Conservation (phyloP, 2,113 vertebrate species). For the Passer domesticus region DNA sequence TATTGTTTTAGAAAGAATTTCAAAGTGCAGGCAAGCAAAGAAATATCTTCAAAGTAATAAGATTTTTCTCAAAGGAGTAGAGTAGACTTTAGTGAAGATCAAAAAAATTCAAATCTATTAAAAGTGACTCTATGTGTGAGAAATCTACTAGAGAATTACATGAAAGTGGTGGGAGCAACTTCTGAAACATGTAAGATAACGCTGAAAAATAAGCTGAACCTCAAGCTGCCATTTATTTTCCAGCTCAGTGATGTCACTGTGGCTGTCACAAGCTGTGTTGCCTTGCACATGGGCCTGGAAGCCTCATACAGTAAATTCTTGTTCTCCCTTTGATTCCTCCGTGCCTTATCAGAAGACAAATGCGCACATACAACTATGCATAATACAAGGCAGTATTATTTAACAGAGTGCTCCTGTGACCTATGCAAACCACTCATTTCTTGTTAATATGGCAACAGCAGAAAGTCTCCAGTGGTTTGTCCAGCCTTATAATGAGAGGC, state of each 20-base stretch:
- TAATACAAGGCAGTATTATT: slow-evolving; percentile 15
- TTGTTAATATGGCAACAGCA: slow-evolving; percentile 47
- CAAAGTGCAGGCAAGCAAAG: background rate
- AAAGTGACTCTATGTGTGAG: slow-evolving; percentile 34
- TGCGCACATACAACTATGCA: background rate
- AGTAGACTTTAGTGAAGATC: slow-evolving; percentile 44
- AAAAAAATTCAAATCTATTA: slow-evolving; percentile 61
- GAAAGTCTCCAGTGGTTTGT: slow-evolving; percentile 49
- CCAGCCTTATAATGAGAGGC: slow-evolving; percentile 54
- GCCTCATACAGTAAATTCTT: background rate
- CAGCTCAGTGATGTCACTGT: background rate
- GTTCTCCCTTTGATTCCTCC: background rate
- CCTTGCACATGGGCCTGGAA: background rate
- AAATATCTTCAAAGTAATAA: slow-evolving; percentile 50
- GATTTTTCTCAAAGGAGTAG: slow-evolving; percentile 29
- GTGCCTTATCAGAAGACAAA: slow-evolving; percentile 9
- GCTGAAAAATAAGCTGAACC: slow-evolving; percentile 16
- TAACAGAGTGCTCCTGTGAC: background rate
- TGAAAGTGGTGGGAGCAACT: slow-evolving; percentile 14
- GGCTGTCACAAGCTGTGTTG: background rate
- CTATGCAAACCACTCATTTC: slow-evolving; percentile 27
- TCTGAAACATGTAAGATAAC: background rate
- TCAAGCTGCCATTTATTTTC: slow-evolving; percentile 24
- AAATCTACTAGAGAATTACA: slow-evolving; percentile 53
- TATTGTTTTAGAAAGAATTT: slow-evolving; percentile 48